Evolutionary conservation across 2,797 vertebrate genomes (phyloP), one percentile per base, ranked within the genome.

Genomic region (Percopsis omiscomaycus): DNA sequence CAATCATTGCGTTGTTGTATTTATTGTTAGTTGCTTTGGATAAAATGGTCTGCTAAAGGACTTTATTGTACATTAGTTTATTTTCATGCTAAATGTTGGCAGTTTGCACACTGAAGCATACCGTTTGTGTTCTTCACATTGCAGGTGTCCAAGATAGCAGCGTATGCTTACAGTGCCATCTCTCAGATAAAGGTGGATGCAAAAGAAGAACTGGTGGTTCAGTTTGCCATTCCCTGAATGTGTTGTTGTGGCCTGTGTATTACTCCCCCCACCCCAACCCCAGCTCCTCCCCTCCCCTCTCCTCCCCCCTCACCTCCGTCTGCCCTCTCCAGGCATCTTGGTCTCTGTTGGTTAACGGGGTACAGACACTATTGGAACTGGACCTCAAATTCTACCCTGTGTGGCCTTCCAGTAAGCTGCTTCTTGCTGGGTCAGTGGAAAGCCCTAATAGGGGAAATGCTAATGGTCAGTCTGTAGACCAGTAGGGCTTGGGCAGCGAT

Each of bases 181-280:
- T 98, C 96, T 76, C 97, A 98, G 91, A 97, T 98, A 87, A 95
- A 95, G 73, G 96, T 98, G 80, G 96, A 98, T 12, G 95, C 95
- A 64, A 98, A 98, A 92, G 96, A 98, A 87, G 96, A 98, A 69
- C 91, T 98, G 77, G 96, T 98, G 79, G 96, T 98, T 84, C 96
- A 98, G 91, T 98, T 98, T 90, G 96, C 95, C 77, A 98, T 98
- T 85, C 96, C 96, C 1, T 98, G 94, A 96, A 78, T 76, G 59
- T 66, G 6, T 27, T 0, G 60, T 64, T 60, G 61, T 64, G 72
- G 52, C 69, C 80, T 50, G 22, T 68, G 69, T 69, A 68, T 72
- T 51, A 51, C 63, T 78, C 42, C 44, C 73, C 86, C 77, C 74
- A 71, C 80, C 77, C 71, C 77, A 61, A 66, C 50, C 82, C 67